Base-by-base conservation (phyloP, 2,113 vertebrate genomes). In the Erythrolamprus reginae region DNA sequence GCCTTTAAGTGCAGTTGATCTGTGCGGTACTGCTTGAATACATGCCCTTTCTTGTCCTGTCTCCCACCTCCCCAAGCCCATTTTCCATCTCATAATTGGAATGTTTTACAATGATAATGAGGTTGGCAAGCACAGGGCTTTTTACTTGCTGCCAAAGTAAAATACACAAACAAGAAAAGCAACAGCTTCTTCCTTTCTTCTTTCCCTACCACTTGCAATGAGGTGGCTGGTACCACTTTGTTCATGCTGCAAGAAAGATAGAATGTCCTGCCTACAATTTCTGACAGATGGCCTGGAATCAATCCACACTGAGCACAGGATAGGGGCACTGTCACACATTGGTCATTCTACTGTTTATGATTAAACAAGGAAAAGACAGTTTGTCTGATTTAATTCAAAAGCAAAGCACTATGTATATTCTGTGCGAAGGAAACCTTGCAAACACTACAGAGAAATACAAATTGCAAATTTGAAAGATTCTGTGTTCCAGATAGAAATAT, bases 81-180 rank as follows among this genome's bases (percentile, higher is more conserved):
- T 0, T 1, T 90, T 91, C 91, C 77, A 38, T 88, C 90, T 61
- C 93, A 92, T 92, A 95, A 94, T 87, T 95, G 82, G 95, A 95
- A 95, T 92, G 86, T 94, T 95, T 95, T 92, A 93, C 91, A 94
- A 90, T 95, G 90, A 93, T 95, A 95, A 96, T 95, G 95, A 96
- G 89, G 91, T 96, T 96, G 95, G 96, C 96, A 95, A 91, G 93
- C 91, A 90, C 26, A 84, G 84, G 93, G 86, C 82, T 55, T 93
- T 77, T 92, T 95, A 95, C 94, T 51, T 94, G 92, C 92, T 96
- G 96, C 94, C 95, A 94, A 92, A 91, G 87, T 92, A 94, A 94
- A 96, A 93, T 93, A 95, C 94, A 94, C 95, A 96, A 96, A 96
- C 94, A 93, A 93, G 84, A 93, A 89, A 95, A 94, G 96, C 95